These are phyloP conservation scores for Trichoplusia ni DNA, from an alignment of 1,140 invertebrate species.

Conservation along the genomic window DNA sequence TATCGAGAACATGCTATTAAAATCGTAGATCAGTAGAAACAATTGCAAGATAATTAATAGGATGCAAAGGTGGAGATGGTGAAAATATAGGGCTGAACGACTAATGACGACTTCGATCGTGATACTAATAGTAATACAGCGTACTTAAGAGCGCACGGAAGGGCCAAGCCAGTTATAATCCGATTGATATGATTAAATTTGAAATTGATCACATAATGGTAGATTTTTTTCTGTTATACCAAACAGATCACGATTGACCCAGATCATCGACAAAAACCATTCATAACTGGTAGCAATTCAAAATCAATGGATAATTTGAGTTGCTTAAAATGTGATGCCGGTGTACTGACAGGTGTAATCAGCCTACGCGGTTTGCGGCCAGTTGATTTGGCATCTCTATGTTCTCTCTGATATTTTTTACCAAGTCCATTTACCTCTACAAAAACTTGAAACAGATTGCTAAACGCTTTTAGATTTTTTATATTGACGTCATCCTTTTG, in stretches of 20 bases:
- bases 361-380: slow-evolving; percentile 8
- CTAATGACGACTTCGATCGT: slow-evolving; percentile 15
- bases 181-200: slow-evolving; percentile 10
- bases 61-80: slow-evolving; percentile 2
- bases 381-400: neutral
- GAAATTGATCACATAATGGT: neutral
- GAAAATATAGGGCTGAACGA: slow-evolving; percentile 6
- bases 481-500: neutral
- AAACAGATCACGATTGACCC: too few relatives aligned
- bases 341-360: slow-evolving; percentile 5
- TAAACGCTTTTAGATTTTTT: slow-evolving; percentile 10
- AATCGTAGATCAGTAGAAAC: slow-evolving; percentile 15
- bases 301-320: too few relatives aligned
- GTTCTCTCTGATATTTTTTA: neutral
- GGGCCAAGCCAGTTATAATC: slow-evolving; percentile 2
- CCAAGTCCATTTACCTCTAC: neutral
- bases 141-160: neutral
- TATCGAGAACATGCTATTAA: neutral
- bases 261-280: too few relatives aligned
- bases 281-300: too few relatives aligned
- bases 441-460: slow-evolving; percentile 10
- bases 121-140: slow-evolving; percentile 4
- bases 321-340: too few relatives aligned
- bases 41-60: slow-evolving; percentile 8
- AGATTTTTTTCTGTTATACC: too few relatives aligned